Evolutionary conservation across 2,888 invertebrate species (phyloP), one percentile per base, ranked within the genome.

Genomic region (Volucella inflata): DNA sequence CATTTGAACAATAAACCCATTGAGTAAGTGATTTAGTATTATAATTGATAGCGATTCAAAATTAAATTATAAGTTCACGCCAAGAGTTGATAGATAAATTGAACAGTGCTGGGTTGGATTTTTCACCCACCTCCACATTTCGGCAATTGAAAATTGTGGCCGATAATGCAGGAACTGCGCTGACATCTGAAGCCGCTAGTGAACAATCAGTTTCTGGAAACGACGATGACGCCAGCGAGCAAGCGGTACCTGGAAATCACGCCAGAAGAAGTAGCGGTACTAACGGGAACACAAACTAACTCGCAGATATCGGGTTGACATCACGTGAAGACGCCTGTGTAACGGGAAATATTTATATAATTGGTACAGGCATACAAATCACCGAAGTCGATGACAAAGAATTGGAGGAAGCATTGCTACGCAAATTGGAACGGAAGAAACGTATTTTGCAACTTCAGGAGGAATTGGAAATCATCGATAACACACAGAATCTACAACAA

Each of bases 401-500:
- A 48, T 48, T 48, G 14, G 4, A 48, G 14, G n/a, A 48, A 48
- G 48, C 16, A 48, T n/a, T 48, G n/a, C 12, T 16, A 16, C 48
- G 48, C 10, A 48, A 48, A 48, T 14, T 48, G 12, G 16, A 48
- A 48, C 4, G 48, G 16, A 48, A 48, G 6, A 48, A 48, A 48
- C 2, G 16, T 48, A 48, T 48, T 48, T n/a, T 48, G 48, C 16
- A 48, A 48, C 6, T 11, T 9, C 48, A 48, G 12, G 0, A 9
- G 1, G 48, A 48, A 48, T 48, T n/a, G 12, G 48, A 48, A 12
- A 12, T 16, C 11, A 12, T 48, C 48, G 48, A 48, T n/a, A 48
- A 48, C 12, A 48, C 12, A 48, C 16, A 48, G 12, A 48, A 48
- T 48, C n/a, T 48, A 48, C 48, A 48, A 48, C 16, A 48, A 48